Percentiles rank a stretch among this genome's conserved stretches.
These are phyloP conservation scores for Amphilophus citrinellus DNA, from an alignment of 2,113 vertebrate genomes.

Conservation along the genomic window DNA sequence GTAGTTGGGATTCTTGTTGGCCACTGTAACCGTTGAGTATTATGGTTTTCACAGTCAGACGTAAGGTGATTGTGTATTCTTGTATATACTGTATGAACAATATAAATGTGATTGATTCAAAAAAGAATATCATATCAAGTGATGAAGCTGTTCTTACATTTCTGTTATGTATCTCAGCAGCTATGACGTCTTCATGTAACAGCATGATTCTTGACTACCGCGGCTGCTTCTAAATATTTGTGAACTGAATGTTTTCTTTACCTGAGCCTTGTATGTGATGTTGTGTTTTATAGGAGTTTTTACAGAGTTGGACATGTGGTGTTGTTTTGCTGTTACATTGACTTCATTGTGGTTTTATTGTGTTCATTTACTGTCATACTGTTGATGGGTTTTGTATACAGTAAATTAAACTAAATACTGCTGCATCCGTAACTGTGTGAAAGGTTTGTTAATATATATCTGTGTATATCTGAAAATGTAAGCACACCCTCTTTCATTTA, in stretches of 20 bases:
- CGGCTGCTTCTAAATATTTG: slow-evolving; percentile 26
- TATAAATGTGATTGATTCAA: slow-evolving; percentile 27
- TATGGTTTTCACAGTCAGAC: slow-evolving; percentile 43
- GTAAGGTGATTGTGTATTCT: slow-evolving; percentile 46
- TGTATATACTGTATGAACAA: slow-evolving; percentile 61
- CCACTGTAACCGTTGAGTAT: slow-evolving; percentile 53
- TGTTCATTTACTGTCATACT: slow-evolving; percentile 26
- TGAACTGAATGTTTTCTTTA: slow-evolving; percentile 33
- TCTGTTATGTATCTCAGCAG: slow-evolving; percentile 34
- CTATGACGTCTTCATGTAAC: slow-evolving; percentile 9
- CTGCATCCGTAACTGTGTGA: slow-evolving; percentile 4
- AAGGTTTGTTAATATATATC: background rate
- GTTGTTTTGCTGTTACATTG: slow-evolving; percentile 23
- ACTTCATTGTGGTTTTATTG: slow-evolving; percentile 22
- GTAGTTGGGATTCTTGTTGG: slow-evolving; percentile 28
- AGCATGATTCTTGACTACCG: slow-evolving; percentile 47
- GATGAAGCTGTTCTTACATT: slow-evolving; percentile 23
- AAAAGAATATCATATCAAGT: slow-evolving; percentile 25
- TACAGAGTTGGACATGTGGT: slow-evolving; percentile 17
- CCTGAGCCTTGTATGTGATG: slow-evolving; percentile 26
- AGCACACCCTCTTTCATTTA: too few relatives aligned
- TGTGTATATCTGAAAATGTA: too few relatives aligned
- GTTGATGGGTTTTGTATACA: slow-evolving; percentile 49
- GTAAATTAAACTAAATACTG: slow-evolving; percentile 37
- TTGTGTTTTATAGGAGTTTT: slow-evolving; percentile 42